Conservation (phyloP, 1,140 invertebrate species). For the Calliphora vicina region DNA sequence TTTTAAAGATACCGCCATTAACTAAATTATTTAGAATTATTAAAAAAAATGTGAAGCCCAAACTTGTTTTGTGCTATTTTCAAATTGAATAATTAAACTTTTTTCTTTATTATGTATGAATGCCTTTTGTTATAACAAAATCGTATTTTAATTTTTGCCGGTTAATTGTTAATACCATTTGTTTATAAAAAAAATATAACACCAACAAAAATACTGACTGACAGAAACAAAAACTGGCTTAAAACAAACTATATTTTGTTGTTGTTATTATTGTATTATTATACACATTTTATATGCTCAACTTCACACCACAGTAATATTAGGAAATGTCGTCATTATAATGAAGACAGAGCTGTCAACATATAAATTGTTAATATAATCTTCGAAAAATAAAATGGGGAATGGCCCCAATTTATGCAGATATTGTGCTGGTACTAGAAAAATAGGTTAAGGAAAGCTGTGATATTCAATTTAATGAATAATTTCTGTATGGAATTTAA, state of each 20-base stretch:
- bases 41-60: background rate
- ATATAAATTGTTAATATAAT: no score
- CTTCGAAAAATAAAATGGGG: no score
- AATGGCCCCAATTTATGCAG: no score
- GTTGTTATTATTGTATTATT: background rate
- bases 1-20: background rate
- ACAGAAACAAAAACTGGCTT: background rate
- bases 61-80: background rate
- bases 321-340: background rate
- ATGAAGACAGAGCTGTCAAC: background rate
- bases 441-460: no score
- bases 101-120: background rate
- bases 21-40: background rate
- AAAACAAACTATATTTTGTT: background rate
- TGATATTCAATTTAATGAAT: no score
- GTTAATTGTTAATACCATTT: background rate
- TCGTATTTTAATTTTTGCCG: background rate
- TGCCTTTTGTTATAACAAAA: background rate
- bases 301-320: background rate
- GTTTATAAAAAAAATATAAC: background rate
- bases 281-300: background rate
- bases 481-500: no score
- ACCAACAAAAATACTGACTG: background rate
- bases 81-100: background rate
- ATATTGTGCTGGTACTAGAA: no score